Evolutionary conservation across 2,113 vertebrate genomes (phyloP).

Genomic region (Erpornis zantholeuca): DNA sequence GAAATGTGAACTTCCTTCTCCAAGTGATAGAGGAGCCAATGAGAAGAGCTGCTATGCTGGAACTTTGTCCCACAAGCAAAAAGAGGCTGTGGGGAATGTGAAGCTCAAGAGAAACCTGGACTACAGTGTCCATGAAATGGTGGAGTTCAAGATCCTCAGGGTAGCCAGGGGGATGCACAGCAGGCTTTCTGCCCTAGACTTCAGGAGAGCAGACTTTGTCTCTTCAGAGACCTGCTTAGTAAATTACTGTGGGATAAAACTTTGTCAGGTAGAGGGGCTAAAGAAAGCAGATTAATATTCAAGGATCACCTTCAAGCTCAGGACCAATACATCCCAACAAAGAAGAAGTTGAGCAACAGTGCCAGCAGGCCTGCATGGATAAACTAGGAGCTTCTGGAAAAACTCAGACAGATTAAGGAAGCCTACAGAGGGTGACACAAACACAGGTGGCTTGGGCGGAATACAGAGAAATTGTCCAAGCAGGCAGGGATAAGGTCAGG

Average conservation of each 20-base stretch:
- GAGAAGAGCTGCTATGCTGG: background rate
- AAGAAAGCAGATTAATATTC: background rate
- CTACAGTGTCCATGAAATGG: background rate
- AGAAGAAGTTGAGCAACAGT: background rate
- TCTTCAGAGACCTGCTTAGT: background rate
- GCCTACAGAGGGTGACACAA: background rate
- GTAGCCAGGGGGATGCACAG: background rate
- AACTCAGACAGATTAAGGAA: background rate
- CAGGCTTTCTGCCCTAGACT: background rate
- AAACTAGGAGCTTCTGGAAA: background rate
- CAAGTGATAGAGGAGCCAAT: background rate
- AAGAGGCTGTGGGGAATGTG: background rate
- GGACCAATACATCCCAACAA: background rate
- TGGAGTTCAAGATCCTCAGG: background rate
- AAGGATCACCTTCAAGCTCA: background rate
- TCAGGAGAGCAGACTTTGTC: background rate
- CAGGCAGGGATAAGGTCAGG: background rate
- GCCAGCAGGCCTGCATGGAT: background rate
- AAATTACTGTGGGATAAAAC: background rate
- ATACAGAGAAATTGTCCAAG: background rate
- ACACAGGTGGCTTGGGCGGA: background rate
- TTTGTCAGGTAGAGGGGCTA: background rate
- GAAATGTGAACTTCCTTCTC: background rate
- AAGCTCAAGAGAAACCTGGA: background rate
- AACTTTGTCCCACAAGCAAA: background rate